phyloP scores from a whole-genome alignment of 2,113 vertebrate genomes.

The Cranoglanis bouderius region DNA sequence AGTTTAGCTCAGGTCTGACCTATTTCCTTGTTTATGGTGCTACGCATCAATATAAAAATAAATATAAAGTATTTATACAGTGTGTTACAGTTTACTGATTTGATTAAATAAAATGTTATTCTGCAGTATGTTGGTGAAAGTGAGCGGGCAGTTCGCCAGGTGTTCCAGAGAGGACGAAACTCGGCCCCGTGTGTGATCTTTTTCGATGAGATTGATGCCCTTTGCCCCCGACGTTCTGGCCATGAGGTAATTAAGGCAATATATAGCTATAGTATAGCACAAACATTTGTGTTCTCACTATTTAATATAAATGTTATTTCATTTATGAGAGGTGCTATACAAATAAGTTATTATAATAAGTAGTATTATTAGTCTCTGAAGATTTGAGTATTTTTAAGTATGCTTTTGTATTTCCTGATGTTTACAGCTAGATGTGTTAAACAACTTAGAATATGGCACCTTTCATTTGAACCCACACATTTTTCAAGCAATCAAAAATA shows the following conservation, averaged over 20 bases:
- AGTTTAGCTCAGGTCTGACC: background rate
- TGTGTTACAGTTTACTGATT: background rate
- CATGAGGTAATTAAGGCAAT: constrained; percentile 79
- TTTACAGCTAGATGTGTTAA: background rate
- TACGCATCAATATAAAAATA: too few relatives aligned
- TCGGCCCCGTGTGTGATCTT: constrained; percentile 97
- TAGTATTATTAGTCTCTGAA: background rate
- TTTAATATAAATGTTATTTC: background rate
- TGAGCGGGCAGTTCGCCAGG: constrained; percentile 90
- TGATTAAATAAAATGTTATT: background rate
- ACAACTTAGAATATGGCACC: background rate
- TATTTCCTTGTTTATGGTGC: background rate
- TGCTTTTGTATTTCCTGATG: background rate
- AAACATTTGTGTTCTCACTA: background rate
- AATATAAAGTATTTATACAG: background rate
- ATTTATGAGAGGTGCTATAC: background rate
- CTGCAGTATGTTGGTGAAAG: constrained; percentile 94
- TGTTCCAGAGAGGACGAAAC: constrained; percentile 91
- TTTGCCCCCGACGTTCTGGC: constrained; percentile 93
- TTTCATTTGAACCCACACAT: background rate
- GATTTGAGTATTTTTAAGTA: too few relatives aligned
- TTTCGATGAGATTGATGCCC: constrained; percentile 94
- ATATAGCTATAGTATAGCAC: background rate
- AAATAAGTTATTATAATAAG: background rate
- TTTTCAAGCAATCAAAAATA: too few relatives aligned